phyloP scores from a whole-genome alignment of 2,113 vertebrate species.

The Castor canadensis region DNA sequence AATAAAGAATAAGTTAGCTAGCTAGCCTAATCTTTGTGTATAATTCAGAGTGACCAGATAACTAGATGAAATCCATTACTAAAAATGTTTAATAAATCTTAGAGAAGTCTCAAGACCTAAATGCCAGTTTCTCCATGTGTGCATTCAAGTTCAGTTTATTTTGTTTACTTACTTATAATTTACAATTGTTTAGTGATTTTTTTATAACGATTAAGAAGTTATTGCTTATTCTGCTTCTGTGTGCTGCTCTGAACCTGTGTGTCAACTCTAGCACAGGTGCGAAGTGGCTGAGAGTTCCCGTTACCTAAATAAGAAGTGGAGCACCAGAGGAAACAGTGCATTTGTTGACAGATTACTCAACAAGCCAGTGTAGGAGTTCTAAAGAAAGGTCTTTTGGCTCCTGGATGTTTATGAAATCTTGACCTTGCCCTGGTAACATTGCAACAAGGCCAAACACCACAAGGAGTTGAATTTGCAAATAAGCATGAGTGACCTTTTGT shows the following conservation, averaged over 20 bases:
- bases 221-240: too few relatives aligned
- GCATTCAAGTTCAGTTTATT: background rate
- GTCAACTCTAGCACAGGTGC: background rate
- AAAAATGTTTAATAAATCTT: background rate
- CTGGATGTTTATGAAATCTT: background rate
- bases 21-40: background rate
- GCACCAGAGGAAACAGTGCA: background rate
- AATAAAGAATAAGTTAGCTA: background rate
- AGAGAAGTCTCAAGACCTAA: background rate
- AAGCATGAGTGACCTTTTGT: background rate
- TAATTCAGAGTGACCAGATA: background rate
- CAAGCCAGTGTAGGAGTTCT: background rate
- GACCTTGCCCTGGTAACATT: background rate
- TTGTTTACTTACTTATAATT: background rate
- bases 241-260: background rate
- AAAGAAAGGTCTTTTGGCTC: background rate
- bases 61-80: background rate
- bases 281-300: background rate
- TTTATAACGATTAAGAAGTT: too few relatives aligned
- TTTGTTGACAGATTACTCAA: constrained; percentile 25
- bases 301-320: background rate
- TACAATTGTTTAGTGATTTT: too few relatives aligned
- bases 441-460: background rate
- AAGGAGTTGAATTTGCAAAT: constrained; percentile 27
- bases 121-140: background rate